Conservation (phyloP, 2,888 invertebrate genomes). For the Flexamia atlantica region DNA sequence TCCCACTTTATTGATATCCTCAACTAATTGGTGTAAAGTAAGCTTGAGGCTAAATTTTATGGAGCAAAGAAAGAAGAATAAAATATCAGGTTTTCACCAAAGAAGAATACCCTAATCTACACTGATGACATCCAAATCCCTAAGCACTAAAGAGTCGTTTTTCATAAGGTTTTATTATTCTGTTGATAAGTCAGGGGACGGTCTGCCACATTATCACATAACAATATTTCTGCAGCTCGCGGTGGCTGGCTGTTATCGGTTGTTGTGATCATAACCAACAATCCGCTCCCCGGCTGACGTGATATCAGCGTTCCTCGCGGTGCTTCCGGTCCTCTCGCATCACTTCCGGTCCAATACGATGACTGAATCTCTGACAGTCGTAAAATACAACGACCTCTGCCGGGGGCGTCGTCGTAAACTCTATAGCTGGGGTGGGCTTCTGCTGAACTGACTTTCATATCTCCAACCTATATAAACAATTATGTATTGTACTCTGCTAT, state of each 20-base stretch:
- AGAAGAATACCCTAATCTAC: too few relatives aligned
- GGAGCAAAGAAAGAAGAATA: too few relatives aligned
- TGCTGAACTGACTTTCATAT: too few relatives aligned
- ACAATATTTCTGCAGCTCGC: constrained; percentile 20
- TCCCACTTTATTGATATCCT: too few relatives aligned
- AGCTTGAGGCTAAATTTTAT: too few relatives aligned
- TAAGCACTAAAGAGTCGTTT: background rate
- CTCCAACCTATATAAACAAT: too few relatives aligned
- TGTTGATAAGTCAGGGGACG: background rate
- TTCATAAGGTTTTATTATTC: background rate
- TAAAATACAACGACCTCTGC: constrained; percentile 2
- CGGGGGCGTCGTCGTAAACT: background rate
- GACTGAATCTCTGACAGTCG: background rate
- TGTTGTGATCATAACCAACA: constrained; percentile 11
- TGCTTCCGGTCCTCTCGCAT: constrained; percentile 24
- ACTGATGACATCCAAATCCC: background rate
- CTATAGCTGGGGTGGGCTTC: too few relatives aligned
- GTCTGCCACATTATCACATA: constrained; percentile 8
- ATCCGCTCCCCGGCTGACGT: constrained; percentile 32
- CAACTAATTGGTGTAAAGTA: too few relatives aligned
- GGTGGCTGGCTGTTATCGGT: background rate
- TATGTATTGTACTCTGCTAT: too few relatives aligned
- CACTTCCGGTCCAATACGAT: constrained; percentile 27
- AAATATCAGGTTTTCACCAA: too few relatives aligned
- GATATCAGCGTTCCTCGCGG: background rate